Evolutionary conservation across 2,888 invertebrate genomes (phyloP).

Genomic region (Epistrophe eligans): DNA sequence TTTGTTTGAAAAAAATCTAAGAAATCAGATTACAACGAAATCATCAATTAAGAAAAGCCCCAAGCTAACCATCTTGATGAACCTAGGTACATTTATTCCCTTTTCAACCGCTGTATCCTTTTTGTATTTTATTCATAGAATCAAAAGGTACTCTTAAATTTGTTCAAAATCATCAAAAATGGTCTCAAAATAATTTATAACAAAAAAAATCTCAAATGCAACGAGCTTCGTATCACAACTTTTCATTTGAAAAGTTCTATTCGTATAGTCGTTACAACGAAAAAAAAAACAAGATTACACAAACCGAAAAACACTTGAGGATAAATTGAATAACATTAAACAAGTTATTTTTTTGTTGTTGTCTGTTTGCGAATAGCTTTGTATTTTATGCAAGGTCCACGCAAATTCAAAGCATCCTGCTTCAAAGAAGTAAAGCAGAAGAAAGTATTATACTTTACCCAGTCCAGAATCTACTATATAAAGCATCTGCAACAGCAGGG

Average conservation of each 20-base stretch:
- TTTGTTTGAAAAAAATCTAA: too few species aligned
- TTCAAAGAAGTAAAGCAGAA: not conserved
- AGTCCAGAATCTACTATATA: slow-evolving; percentile 1
- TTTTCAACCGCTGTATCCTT: too few species aligned
- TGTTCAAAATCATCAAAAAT: too few species aligned
- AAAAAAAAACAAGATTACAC: slow-evolving; percentile 2
- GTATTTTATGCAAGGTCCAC: slow-evolving; percentile 3
- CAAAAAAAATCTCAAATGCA: not conserved
- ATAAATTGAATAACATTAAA: slow-evolving; percentile 63
- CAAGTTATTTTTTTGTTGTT: slow-evolving; percentile 13
- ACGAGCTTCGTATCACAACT: slow-evolving; percentile 2
- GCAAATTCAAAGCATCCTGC: slow-evolving; percentile 17
- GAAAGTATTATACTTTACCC: not conserved
- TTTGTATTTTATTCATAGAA: too few species aligned
- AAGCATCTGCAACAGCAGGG: slow-evolving; percentile 13
- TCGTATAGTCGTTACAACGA: slow-evolving; percentile 15
- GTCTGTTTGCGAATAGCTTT: not conserved
- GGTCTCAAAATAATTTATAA: not conserved
- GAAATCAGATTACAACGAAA: too few species aligned
- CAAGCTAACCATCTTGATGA: too few species aligned
- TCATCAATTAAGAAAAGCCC: too few species aligned
- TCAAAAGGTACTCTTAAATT: too few species aligned
- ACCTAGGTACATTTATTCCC: too few species aligned
- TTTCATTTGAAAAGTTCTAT: slow-evolving; percentile 13
- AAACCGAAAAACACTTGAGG: slow-evolving; percentile 42